Evolutionary conservation across 2,797 vertebrate genomes (phyloP).

Genomic region (Dermochelys coriacea): DNA sequence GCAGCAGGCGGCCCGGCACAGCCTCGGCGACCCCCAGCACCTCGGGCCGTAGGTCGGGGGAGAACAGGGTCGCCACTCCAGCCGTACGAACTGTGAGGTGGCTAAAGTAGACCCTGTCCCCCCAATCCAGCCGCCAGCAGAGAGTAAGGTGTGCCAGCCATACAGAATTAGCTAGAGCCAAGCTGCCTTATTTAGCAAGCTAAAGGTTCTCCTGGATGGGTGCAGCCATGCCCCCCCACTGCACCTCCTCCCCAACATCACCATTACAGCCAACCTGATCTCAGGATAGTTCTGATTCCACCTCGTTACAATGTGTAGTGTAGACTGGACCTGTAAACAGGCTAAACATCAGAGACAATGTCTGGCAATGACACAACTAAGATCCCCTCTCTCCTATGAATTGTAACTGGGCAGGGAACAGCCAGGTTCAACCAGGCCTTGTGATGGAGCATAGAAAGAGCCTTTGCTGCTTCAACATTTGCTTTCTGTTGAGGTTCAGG

Average conservation of each 20-base stretch:
- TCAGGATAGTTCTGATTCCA: not conserved
- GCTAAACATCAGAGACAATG: not conserved
- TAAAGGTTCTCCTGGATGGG: not conserved
- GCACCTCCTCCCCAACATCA: not conserved
- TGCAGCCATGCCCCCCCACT: not conserved
- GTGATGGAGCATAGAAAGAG: not conserved
- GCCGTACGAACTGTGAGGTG: too few relatives aligned
- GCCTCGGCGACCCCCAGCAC: too few relatives aligned
- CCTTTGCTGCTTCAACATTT: not conserved
- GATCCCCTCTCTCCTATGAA: not conserved
- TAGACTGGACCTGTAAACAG: not conserved
- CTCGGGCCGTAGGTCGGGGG: too few relatives aligned
- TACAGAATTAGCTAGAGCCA: not conserved
- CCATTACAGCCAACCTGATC: not conserved
- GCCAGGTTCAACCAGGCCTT: not conserved
- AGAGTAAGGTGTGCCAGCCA: not conserved
- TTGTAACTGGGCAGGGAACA: not conserved
- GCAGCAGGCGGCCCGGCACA: too few relatives aligned
- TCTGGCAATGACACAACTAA: not conserved
- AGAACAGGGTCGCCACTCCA: too few relatives aligned
- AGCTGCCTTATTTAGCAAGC: not conserved
- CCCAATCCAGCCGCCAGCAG: too few relatives aligned
- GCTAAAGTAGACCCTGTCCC: too few relatives aligned
- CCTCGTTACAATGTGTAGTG: not conserved
- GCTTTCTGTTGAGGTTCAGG: not conserved